A percentile compares a stretch with the other conserved stretches of the same genome.
phyloP scores from a whole-genome alignment of 2,797 vertebrate species.

The Mergus octosetaceus region DNA sequence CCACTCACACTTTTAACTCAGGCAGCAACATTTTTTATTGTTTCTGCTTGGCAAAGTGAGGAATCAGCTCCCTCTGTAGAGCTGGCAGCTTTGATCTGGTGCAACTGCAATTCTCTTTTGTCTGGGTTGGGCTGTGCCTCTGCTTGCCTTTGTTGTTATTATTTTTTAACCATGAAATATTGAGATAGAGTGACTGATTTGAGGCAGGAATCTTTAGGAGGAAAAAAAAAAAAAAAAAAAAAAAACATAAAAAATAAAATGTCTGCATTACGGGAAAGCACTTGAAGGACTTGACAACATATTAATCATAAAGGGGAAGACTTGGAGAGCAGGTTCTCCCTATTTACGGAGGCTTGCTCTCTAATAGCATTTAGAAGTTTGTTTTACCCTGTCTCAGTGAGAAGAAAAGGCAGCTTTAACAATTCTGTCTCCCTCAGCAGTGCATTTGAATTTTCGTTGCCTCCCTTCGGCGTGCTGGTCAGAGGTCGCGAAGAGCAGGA shows the following conservation, averaged over 20 bases:
- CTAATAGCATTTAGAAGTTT: conserved; percentile 51
- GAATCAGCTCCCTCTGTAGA: not conserved
- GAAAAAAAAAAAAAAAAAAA: not conserved
- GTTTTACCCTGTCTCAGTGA: conserved; percentile 36
- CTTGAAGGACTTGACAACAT: conserved; percentile 9
- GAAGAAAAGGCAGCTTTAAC: conserved; percentile 61
- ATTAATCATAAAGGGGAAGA: conserved; percentile 35
- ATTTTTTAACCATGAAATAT: not conserved
- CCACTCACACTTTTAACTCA: not conserved
- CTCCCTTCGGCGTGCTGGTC: conserved; percentile 46
- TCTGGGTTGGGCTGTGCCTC: conserved; percentile 3
- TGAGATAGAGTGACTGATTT: conserved; percentile 3
- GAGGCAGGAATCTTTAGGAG: conserved; percentile 27
- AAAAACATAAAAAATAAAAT: not conserved
- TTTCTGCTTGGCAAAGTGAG: not conserved
- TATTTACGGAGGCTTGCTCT: conserved; percentile 22
- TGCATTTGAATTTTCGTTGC: conserved; percentile 60
- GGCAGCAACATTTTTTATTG: not conserved
- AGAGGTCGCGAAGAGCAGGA: conserved; percentile 69
- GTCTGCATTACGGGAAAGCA: not conserved
- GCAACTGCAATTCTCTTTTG: not conserved
- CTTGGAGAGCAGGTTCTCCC: not conserved
- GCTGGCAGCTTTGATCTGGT: not conserved
- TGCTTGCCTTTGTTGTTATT: not conserved
- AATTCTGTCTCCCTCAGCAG: conserved; percentile 68